phyloP scores from a whole-genome alignment of 2,797 vertebrate species.

The Pachyuromys duprasi region DNA sequence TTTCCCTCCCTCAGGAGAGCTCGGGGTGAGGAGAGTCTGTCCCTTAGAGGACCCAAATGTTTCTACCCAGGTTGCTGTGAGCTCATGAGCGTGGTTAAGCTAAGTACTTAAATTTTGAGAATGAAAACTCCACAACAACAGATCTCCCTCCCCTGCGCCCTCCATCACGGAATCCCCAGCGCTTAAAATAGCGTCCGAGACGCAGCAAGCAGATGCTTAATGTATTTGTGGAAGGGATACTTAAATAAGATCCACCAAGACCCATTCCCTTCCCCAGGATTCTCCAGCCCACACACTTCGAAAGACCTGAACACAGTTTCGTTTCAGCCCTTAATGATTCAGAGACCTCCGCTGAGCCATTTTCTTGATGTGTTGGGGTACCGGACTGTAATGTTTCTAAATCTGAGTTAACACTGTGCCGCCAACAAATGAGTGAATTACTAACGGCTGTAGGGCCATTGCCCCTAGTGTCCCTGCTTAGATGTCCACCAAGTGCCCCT shows the following conservation, averaged over 20 bases:
- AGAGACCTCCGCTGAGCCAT: constrained; percentile 3
- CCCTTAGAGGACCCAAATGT: not conserved
- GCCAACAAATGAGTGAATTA: not conserved
- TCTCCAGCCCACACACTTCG: not conserved
- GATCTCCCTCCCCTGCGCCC: not conserved
- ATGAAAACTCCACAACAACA: not conserved
- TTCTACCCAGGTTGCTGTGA: not conserved
- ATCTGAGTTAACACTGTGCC: constrained; percentile 25
- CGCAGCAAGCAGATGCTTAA: not conserved
- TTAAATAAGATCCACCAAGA: not conserved
- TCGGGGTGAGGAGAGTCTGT: not conserved
- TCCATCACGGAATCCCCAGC: constrained; percentile 62
- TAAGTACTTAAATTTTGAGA: not conserved
- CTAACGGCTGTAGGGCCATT: not conserved
- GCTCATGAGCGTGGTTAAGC: not conserved
- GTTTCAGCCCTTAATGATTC: not conserved
- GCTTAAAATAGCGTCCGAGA: constrained; percentile 60
- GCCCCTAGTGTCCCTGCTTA: not conserved
- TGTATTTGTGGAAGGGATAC: not conserved
- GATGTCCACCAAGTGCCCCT: not conserved
- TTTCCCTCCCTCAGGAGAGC: not conserved
- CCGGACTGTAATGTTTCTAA: constrained; percentile 6
- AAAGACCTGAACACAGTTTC: constrained; percentile 18
- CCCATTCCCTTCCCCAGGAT: not conserved
- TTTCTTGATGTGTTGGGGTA: constrained; percentile 5